Evolutionary conservation across 2,888 invertebrate species (phyloP).

Genomic region (Diaprepes abbreviatus): DNA sequence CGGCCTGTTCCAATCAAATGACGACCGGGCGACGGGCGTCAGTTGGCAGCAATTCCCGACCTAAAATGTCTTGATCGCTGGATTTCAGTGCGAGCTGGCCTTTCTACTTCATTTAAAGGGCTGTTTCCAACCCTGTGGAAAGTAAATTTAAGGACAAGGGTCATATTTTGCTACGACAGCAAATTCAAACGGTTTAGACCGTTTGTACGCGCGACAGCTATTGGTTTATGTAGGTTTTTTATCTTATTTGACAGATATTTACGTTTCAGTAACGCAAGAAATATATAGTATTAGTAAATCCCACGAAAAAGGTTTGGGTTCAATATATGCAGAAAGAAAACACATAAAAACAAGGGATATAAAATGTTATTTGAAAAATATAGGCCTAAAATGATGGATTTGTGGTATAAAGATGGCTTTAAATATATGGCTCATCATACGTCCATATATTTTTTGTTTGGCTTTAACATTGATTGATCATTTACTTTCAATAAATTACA

Average conservation of each 20-base stretch:
- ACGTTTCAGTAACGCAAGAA: no score
- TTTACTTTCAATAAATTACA: no score
- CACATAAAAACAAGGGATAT: neutral
- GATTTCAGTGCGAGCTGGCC: slow-evolving; percentile 31
- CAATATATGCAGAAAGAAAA: neutral
- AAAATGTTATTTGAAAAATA: neutral
- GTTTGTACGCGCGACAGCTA: slow-evolving; percentile 2
- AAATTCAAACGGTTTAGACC: slow-evolving; percentile 19
- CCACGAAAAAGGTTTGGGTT: neutral
- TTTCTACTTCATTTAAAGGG: slow-evolving; percentile 47
- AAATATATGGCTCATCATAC: neutral
- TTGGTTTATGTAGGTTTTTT: slow-evolving; percentile 7
- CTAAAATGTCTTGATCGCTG: slow-evolving; percentile 41
- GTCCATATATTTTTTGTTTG: neutral
- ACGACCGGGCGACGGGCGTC: slow-evolving; percentile 21
- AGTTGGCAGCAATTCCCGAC: slow-evolving; percentile 31
- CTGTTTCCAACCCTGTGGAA: slow-evolving; percentile 33
- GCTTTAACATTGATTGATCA: no score
- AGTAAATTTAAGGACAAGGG: slow-evolving; percentile 42
- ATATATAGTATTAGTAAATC: no score
- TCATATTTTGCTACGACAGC: slow-evolving; percentile 38
- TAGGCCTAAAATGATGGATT: neutral
- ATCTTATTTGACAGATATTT: no score
- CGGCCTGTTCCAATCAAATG: slow-evolving; percentile 32
- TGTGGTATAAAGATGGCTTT: neutral